phyloP scores from a whole-genome alignment of 1,140 invertebrate species.

The Drosophila prosaltans region DNA sequence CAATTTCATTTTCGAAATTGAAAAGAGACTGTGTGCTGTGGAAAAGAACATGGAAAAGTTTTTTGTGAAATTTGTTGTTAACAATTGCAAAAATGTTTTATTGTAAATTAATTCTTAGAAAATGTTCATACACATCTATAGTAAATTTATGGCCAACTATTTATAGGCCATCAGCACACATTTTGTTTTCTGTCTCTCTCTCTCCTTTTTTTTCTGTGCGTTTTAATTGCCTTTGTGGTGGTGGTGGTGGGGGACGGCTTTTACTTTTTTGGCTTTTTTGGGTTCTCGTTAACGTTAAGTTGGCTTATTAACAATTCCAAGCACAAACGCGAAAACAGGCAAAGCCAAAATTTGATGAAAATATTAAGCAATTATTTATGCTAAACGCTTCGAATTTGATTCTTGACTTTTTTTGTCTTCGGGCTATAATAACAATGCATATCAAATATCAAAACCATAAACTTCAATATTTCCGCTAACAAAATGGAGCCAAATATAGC shows the following conservation, averaged over 20 bases:
- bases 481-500: constrained; percentile 6
- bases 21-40: neutral
- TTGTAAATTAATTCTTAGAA: constrained; percentile 56
- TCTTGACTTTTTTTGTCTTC: constrained; percentile 18
- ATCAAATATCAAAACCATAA: constrained; percentile 39
- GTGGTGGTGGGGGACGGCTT: constrained; percentile 31
- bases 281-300: constrained; percentile 63
- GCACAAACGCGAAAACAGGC: constrained; percentile 45
- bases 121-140: constrained; percentile 22
- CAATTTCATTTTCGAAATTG: constrained; percentile 52
- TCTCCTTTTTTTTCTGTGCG: neutral
- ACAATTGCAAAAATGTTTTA: neutral
- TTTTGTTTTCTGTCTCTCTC: neutral
- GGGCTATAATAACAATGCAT: neutral
- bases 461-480: constrained; percentile 39
- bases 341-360: constrained; percentile 46
- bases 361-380: constrained; percentile 67
- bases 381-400: constrained; percentile 55
- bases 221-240: constrained; percentile 41
- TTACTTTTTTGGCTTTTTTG: constrained; percentile 60
- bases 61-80: constrained; percentile 8
- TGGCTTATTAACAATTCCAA: constrained; percentile 61
- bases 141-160: constrained; percentile 21
- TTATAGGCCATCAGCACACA: constrained; percentile 27
- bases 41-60: constrained; percentile 13